These are phyloP conservation scores for Rhingia campestris DNA, from an alignment of 2,888 invertebrate species.

Conservation along the genomic window DNA sequence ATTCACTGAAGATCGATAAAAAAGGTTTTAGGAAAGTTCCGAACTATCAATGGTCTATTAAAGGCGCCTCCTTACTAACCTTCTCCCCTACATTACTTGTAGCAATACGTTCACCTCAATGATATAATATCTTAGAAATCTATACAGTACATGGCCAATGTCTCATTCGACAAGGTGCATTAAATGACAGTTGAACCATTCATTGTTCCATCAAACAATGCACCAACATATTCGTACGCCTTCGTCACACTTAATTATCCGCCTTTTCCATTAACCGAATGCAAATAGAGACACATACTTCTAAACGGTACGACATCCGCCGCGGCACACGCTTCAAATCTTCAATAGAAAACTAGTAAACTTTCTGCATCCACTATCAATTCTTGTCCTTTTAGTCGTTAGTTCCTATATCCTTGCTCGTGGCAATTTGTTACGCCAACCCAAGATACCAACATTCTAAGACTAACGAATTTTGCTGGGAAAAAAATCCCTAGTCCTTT, in stretches of 20 bases:
- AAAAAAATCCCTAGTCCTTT: constrained; percentile 40
- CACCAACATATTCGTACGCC: constrained; percentile 7
- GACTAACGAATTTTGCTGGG: constrained; percentile 47
- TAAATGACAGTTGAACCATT: neutral
- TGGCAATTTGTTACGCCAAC: constrained; percentile 68
- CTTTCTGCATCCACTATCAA: constrained; percentile 50
- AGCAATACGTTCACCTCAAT: too few relatives aligned
- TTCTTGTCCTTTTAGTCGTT: constrained; percentile 28
- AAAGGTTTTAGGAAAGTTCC: too few relatives aligned
- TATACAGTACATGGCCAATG: too few relatives aligned
- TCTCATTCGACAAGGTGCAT: constrained; percentile 2
- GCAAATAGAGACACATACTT: constrained; percentile 20
- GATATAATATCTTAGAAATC: too few relatives aligned
- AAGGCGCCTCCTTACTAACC: too few relatives aligned
- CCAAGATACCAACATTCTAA: constrained; percentile 39
- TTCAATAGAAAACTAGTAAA: constrained; percentile 21
- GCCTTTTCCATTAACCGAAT: constrained; percentile 5
- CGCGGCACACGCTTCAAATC: constrained; percentile 38
- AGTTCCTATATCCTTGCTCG: constrained; percentile 22
- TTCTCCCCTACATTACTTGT: too few relatives aligned
- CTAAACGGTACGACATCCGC: neutral
- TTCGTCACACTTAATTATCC: constrained; percentile 32
- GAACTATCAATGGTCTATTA: too few relatives aligned
- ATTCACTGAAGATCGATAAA: too few relatives aligned
- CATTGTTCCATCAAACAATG: neutral